phyloP scores from a whole-genome alignment of 2,113 vertebrate genomes.

The Sinosuthora webbiana region DNA sequence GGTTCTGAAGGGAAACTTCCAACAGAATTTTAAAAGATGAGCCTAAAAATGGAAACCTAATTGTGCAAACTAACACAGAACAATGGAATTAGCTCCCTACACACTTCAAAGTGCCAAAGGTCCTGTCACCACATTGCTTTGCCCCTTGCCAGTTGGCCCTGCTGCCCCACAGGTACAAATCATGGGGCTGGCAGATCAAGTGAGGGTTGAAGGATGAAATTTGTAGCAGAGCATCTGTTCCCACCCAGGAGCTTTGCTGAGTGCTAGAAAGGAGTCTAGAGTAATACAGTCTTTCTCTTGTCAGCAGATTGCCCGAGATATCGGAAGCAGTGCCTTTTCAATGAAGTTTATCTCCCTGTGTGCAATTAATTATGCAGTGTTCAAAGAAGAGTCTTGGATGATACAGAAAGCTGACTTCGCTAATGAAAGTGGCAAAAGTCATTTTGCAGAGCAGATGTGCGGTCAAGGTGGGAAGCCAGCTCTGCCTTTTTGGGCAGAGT shows the following conservation, averaged over 20 bases:
- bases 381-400: background rate
- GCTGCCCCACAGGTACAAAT: background rate
- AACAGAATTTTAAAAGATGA: background rate
- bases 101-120: background rate
- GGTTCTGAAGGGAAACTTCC: background rate
- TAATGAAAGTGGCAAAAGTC: background rate
- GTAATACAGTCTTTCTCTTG: background rate
- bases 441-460: background rate
- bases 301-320: background rate
- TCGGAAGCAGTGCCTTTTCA: background rate
- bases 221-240: background rate
- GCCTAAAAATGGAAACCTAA: background rate
- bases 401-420: background rate
- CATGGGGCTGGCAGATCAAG: rapidly evolving
- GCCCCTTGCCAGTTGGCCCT: background rate
- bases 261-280: background rate
- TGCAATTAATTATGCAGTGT: background rate
- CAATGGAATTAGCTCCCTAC: background rate
- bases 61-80: background rate
- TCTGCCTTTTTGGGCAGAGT: background rate
- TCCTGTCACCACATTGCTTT: background rate
- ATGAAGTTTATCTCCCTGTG: background rate
- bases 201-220: background rate
- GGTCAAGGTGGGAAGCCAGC: background rate
- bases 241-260: background rate